Conservation (phyloP, 1,140 invertebrate species). For the Formica selysi region DNA sequence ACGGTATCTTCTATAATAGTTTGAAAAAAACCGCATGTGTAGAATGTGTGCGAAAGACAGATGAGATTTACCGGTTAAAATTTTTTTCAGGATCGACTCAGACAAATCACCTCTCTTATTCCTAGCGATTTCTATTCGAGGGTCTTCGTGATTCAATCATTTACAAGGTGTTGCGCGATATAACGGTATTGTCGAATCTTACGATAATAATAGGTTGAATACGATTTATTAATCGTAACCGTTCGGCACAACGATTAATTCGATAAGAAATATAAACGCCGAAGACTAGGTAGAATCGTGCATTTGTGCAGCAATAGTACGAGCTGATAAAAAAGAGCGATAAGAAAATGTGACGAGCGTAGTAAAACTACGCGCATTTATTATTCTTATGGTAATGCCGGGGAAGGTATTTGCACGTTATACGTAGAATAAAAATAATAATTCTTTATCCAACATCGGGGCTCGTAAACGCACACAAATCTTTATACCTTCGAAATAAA, state of each 20-base stretch:
- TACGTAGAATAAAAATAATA: neutral
- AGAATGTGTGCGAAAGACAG: neutral
- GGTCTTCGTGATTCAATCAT: constrained; percentile 43
- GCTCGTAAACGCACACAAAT: constrained; percentile 12
- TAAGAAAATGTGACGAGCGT: constrained; percentile 41
- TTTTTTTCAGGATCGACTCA: neutral
- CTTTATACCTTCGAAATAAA: neutral
- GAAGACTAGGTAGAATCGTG: constrained; percentile 42
- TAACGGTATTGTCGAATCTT: constrained; percentile 59
- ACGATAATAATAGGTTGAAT: constrained; percentile 50
- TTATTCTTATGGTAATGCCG: constrained; percentile 14
- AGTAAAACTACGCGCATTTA: constrained; percentile 26
- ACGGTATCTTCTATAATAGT: neutral
- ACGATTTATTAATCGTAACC: constrained; percentile 47
- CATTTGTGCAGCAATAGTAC: constrained; percentile 29
- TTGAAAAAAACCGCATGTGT: neutral
- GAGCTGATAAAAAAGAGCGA: constrained; percentile 23
- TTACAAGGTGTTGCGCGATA: constrained; percentile 20
- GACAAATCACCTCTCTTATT: neutral
- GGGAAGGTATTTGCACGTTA: constrained; percentile 9
- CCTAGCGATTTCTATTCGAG: constrained; percentile 39
- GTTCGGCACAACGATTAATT: constrained; percentile 49
- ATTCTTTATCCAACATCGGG: neutral
- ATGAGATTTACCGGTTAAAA: constrained; percentile 24
- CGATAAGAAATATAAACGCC: constrained; percentile 9